A percentile compares a stretch with the other conserved stretches of the same genome.
Evolutionary conservation across 2,113 vertebrate genomes (phyloP).

Genomic region (Heteronetta atricapilla): DNA sequence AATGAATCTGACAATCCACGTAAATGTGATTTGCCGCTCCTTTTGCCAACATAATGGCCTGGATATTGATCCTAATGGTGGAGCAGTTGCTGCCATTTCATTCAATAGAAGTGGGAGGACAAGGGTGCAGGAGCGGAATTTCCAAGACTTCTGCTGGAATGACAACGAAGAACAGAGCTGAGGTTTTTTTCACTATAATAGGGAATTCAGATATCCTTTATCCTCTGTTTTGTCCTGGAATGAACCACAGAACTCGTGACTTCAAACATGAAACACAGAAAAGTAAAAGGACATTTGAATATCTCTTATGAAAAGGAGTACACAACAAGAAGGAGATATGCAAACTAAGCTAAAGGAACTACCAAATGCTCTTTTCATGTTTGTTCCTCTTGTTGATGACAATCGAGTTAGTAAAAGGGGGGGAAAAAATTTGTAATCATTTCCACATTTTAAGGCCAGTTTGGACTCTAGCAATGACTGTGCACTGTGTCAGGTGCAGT

Average conservation of each 20-base stretch:
- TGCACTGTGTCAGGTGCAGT: not conserved
- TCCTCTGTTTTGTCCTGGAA: not conserved
- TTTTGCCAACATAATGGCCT: constrained; percentile 88
- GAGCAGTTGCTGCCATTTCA: constrained; percentile 82
- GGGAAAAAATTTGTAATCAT: not conserved
- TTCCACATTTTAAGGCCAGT: not conserved
- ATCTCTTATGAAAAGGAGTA: not conserved
- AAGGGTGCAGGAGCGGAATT: constrained; percentile 47
- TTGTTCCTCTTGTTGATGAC: not conserved
- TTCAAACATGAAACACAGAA: not conserved
- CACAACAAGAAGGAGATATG: not conserved
- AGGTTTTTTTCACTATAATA: not conserved
- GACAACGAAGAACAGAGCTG: not conserved
- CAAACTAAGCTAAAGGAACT: not conserved
- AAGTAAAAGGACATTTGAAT: not conserved
- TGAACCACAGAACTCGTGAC: fast-evolving
- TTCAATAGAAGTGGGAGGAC: constrained; percentile 78
- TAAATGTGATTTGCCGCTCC: constrained; percentile 90
- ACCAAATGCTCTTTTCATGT: fast-evolving
- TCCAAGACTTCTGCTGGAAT: constrained; percentile 4
- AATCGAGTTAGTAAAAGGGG: not conserved
- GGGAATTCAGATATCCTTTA: not conserved
- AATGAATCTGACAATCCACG: constrained; percentile 91
- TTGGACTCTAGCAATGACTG: not conserved
- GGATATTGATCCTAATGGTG: constrained; percentile 90